Percentiles rank a stretch among this genome's conserved stretches.
phyloP scores from a whole-genome alignment of 1,140 invertebrate genomes.

The Orius insidiosus region DNA sequence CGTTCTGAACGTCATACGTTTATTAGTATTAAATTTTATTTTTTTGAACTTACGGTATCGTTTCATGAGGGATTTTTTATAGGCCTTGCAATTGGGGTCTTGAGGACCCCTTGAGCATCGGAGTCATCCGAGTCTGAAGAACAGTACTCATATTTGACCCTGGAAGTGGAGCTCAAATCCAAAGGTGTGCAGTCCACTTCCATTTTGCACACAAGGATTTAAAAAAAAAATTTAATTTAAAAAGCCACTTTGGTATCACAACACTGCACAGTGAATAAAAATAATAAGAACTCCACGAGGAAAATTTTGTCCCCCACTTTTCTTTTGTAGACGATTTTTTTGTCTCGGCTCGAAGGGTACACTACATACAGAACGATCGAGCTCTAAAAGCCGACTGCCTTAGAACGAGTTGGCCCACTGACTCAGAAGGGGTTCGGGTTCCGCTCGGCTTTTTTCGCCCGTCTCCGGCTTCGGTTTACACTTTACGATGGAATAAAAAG shows the following conservation, averaged over 20 bases:
- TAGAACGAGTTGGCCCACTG: constrained; percentile 18
- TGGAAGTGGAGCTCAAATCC: constrained; percentile 19
- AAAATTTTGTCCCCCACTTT: neutral
- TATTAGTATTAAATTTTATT: neutral
- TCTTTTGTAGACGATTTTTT: neutral
- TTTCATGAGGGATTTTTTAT: constrained; percentile 33
- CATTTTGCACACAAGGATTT: constrained; percentile 12
- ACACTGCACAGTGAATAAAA: neutral
- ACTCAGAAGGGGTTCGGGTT: constrained; percentile 19
- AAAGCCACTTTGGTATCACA: neutral
- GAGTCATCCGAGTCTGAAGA: constrained; percentile 28
- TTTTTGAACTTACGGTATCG: constrained; percentile 30
- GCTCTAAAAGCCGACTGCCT: constrained; percentile 15
- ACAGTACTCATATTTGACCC: constrained; percentile 21
- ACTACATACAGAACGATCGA: neutral
- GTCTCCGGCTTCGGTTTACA: neutral
- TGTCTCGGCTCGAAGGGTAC: neutral
- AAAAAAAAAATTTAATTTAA: neutral
- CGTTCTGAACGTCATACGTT: neutral
- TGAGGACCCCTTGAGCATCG: constrained; percentile 21
- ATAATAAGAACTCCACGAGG: neutral
- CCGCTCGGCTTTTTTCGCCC: constrained; percentile 9
- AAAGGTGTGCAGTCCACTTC: constrained; percentile 21
- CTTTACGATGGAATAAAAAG: neutral
- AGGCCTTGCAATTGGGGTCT: constrained; percentile 25